Base-by-base conservation (phyloP, 2,797 vertebrate species). In the Argentina silus region DNA sequence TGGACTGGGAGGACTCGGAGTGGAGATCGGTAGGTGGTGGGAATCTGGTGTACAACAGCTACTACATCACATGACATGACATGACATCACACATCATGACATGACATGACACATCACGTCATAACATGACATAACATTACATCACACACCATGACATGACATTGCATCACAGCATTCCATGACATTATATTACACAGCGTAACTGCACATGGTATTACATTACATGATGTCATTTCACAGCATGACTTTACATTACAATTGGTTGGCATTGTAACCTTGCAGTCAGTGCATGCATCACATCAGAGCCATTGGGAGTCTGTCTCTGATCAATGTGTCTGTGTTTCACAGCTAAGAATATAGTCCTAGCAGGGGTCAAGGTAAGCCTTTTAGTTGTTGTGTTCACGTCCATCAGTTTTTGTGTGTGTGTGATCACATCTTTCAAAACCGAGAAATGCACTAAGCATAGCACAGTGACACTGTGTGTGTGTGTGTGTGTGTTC, bases 291-390 rank as follows among this genome's bases (percentile, higher is more conserved):
- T 59, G 56, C 11, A 21, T 59, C 3, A 68, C 62, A 66, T n/a
- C 0, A 19, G 11, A 59, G 42, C 56, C 21, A 4, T 17, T 23
- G 51, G 51, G 51, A 53, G 50, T 19, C 7, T 9, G 21, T 59
- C 3, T 23, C 56, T 12, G 19, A 59, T 36, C 27, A 11, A 15
- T 19, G 14, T 63, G 15, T 51, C 2, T 70, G 44, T 74, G 6
- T 86, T 69, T 90, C 81, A 70, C 87, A 99, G 98, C 98, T 75
- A 99, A 99, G 92, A 99, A 99, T 85, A 96, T 99, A 77, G 95
- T 96, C 79, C 94, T 99, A 85, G 98, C 97, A 15, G 98, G 98
- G 70, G 94, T 99, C 71, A 99, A 99, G 96, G 97, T 98, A 95
- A 60, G 92, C 27, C 27, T 36, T 36, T 4, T 36, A 36, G 27